Evolutionary conservation across 92 coral and sea anemone genomes (phyloP).

Genomic region (Phenganax stokvisi): DNA sequence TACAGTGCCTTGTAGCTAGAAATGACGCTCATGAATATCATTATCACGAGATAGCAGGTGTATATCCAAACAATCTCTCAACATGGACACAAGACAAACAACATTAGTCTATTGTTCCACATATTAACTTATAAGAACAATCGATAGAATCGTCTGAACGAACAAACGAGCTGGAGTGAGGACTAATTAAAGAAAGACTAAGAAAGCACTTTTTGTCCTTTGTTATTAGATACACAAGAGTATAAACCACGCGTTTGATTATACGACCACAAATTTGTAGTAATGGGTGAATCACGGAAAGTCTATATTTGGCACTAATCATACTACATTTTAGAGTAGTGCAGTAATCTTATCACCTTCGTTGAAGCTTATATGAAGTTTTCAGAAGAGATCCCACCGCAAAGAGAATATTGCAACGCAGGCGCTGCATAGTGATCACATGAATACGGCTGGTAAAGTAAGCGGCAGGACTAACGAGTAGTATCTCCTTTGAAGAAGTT

Average conservation of each 20-base stretch:
- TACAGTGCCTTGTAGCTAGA: not conserved
- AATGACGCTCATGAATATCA: slow-evolving; percentile 16
- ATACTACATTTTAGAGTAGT: not conserved
- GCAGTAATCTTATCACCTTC: too few species aligned
- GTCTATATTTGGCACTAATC: not conserved
- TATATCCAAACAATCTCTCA: too few species aligned
- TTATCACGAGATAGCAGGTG: not conserved
- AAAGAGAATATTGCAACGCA: too few species aligned
- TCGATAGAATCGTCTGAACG: not conserved
- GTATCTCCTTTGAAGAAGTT: too few species aligned
- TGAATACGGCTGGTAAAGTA: too few species aligned
- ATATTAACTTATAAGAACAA: too few species aligned
- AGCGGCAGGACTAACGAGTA: too few species aligned
- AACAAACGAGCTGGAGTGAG: not conserved
- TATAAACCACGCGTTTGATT: slow-evolving; percentile 1
- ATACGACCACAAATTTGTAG: slow-evolving; percentile 20
- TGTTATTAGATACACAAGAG: not conserved
- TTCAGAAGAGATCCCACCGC: too few species aligned
- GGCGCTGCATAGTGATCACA: too few species aligned
- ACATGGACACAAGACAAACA: too few species aligned
- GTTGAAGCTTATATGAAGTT: too few species aligned
- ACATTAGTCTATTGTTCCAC: too few species aligned
- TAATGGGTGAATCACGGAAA: not conserved
- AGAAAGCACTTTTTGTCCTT: not conserved
- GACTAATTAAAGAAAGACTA: not conserved